Percentiles rank a stretch among this genome's conserved stretches.
phyloP scores from a whole-genome alignment of 2,888 invertebrate species.

The Tribolium freemani region DNA sequence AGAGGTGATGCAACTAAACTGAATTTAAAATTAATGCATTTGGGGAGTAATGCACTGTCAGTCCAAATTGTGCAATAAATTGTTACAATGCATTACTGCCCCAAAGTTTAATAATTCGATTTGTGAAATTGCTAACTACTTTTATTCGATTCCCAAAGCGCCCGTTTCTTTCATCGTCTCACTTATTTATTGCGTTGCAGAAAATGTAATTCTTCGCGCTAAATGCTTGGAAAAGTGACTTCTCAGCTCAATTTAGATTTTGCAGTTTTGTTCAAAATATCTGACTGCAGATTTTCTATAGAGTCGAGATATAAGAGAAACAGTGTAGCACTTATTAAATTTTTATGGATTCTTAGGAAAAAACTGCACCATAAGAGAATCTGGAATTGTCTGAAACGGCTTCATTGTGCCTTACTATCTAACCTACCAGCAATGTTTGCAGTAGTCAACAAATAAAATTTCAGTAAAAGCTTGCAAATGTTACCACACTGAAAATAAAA shows the following conservation, averaged over 20 bases:
- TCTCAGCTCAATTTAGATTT: neutral
- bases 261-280: neutral
- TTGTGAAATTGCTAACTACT: neutral
- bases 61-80: neutral
- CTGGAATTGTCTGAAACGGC: neutral
- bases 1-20: neutral
- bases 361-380: neutral
- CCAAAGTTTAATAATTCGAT: constrained; percentile 9
- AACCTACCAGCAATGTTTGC: neutral
- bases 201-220: neutral
- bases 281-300: neutral
- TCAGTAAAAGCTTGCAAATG: neutral
- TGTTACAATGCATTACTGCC: too few species aligned
- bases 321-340: neutral
- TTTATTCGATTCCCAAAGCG: constrained; percentile 12
- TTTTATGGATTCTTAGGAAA: neutral
- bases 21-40: neutral
- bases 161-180: constrained; percentile 14
- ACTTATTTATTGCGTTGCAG: neutral
- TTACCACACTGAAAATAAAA: neutral
- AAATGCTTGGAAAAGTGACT: neutral
- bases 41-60: neutral
- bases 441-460: neutral
- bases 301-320: neutral
- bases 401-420: neutral